Evolutionary conservation across 2,888 invertebrate genomes (phyloP).

Genomic region (Anticlea derivata): DNA sequence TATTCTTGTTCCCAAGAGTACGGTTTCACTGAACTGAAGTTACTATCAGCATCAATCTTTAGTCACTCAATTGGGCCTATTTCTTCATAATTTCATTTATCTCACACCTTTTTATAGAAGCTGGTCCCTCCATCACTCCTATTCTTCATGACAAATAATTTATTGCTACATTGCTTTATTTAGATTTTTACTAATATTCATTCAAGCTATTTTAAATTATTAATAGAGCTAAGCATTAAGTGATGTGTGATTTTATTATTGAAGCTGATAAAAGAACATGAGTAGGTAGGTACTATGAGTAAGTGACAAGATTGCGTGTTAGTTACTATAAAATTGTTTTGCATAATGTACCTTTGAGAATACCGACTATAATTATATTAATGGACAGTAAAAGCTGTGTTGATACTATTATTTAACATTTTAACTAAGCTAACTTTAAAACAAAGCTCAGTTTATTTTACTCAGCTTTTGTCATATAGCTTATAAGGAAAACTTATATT

Average conservation of each 20-base stretch:
- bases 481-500: constrained; percentile 26
- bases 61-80: background rate
- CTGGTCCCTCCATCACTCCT: background rate
- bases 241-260: constrained; percentile 2
- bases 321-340: constrained; percentile 6
- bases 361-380: constrained; percentile 13
- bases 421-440: background rate
- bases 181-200: constrained; percentile 5
- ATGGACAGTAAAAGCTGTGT: constrained; percentile 12
- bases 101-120: background rate
- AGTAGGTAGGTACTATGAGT: no score
- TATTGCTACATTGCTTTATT: constrained; percentile 1
- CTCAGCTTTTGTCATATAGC: constrained; percentile 23
- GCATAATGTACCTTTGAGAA: constrained; percentile 11
- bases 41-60: constrained; percentile 17
- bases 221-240: constrained; percentile 19
- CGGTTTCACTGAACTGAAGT: constrained; percentile 25
- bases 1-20: constrained; percentile 6
- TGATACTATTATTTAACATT: constrained; percentile 5
- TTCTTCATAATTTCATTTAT: background rate
- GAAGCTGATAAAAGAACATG: no score
- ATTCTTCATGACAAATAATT: constrained; percentile 13
- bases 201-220: constrained; percentile 16
- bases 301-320: constrained; percentile 16
- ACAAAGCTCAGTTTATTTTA: constrained; percentile 13